phyloP scores from a whole-genome alignment of 2,113 vertebrate genomes.

The Spea bombifrons region DNA sequence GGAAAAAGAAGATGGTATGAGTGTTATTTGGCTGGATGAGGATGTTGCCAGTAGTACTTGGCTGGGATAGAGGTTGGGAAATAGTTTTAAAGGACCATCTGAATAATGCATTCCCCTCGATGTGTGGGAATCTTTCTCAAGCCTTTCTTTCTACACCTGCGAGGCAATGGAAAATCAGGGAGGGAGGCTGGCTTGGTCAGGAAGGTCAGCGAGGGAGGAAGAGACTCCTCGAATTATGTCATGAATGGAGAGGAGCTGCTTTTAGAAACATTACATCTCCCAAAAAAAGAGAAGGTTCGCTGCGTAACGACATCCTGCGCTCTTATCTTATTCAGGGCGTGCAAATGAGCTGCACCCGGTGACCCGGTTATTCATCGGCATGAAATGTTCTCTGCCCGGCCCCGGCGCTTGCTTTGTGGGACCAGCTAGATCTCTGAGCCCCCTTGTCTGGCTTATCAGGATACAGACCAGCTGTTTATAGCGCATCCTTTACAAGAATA shows the following conservation, averaged over 20 bases:
- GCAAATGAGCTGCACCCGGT: slow-evolving; percentile 71
- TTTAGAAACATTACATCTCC: slow-evolving; percentile 18
- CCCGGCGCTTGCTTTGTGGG: slow-evolving; percentile 46
- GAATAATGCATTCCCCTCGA: neutral
- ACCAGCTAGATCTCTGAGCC: slow-evolving; percentile 43
- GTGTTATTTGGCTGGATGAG: too few relatives aligned
- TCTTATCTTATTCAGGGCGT: slow-evolving; percentile 56
- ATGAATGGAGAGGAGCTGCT: slow-evolving; percentile 26
- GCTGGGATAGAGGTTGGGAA: too few relatives aligned
- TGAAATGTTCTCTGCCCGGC: slow-evolving; percentile 45
- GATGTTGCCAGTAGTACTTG: too few relatives aligned
- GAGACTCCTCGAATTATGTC: slow-evolving; percentile 39
- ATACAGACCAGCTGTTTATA: slow-evolving; percentile 47
- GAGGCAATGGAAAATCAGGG: neutral
- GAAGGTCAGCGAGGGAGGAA: slow-evolving; percentile 24
- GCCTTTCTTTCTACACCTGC: slow-evolving; percentile 37
- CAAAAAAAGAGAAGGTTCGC: slow-evolving; percentile 16
- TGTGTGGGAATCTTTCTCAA: slow-evolving; percentile 38
- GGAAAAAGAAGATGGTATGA: too few relatives aligned
- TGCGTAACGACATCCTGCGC: slow-evolving; percentile 54
- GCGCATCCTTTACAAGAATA: neutral
- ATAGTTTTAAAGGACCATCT: slow-evolving; percentile 8
- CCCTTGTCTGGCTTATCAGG: neutral
- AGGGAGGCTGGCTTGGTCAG: too few relatives aligned
- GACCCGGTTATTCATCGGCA: slow-evolving; percentile 52